Evolutionary conservation across 23 tunicate species (phyloP).

Genomic region (Diplosoma virens): DNA sequence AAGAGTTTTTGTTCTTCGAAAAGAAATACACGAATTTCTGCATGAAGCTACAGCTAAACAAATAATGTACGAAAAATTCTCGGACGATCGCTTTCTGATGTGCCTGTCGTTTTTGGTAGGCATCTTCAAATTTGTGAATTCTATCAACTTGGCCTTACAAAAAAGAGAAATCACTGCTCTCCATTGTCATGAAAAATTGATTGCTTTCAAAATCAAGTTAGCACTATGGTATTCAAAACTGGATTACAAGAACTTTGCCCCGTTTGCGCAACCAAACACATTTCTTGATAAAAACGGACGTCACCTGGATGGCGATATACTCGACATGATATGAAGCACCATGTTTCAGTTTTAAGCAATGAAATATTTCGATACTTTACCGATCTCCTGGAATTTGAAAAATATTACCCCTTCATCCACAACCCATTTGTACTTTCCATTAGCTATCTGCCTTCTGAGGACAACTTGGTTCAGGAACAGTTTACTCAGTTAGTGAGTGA

Average conservation of each 20-base stretch:
- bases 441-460: no score
- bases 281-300: no score
- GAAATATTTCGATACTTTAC: not conserved
- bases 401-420: not conserved
- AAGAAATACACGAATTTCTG: not conserved
- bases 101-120: not conserved
- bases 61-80: not conserved
- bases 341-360: not conserved
- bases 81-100: not conserved
- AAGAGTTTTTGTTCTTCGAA: not conserved
- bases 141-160: not conserved
- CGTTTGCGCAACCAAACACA: not conserved
- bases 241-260: not conserved
- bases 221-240: not conserved
- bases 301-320: no score
- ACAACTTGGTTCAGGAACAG: not conserved
- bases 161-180: not conserved
- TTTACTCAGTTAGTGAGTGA: no score
- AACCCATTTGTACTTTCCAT: no score
- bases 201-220: not conserved
- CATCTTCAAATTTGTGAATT: not conserved
- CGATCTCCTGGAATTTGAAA: not conserved
- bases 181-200: not conserved
- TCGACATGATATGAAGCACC: not conserved
- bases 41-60: not conserved